Base-by-base conservation (phyloP, 2,797 vertebrate genomes). In the Chelon auratus region DNA sequence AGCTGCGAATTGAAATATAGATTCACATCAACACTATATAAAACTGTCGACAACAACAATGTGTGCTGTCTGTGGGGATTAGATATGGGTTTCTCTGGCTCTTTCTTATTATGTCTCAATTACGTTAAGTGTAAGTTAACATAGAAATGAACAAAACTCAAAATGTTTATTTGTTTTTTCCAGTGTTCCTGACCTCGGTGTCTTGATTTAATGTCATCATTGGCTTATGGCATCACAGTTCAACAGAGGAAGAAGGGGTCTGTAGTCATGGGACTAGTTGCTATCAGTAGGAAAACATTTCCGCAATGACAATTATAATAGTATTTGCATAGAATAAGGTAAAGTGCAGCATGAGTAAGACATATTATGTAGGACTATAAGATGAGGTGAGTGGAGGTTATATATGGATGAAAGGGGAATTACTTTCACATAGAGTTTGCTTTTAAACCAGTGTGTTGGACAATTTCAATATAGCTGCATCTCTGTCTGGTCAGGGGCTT, bases 1-100 rank as follows among this genome's bases (percentile, higher is more conserved):
- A 83, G 80, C 83, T 80, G 83, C 83, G 78, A 89, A 88, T 86
- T 88, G 87, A 87, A 86, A 88, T 87, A 77, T 77, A 88, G 85
- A 88, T 88, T 80, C 63, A 70, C 79, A 86, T 87, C 81, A 75
- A 77, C 73, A 37, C 71, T 63, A 81, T 84, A 69, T 81, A 45
- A 69, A 84, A 86, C 81, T 67, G 78, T 82, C 80, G 24, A 26
- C 24, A 84, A 82, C 76, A 89, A 79, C 77, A 89, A 78, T 86
- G 71, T 80, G 57, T 36, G 39, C 51, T 48, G 76, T 87, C 87
- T 88, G 83, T 64, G 33, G 70, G 77, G 76, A 84, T 80, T 30
- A 78, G 78, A 89, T 86, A 81, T 54, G 55, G n/a, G n/a, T 80
- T 72, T 82, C 22, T 61, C 68, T 78, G 70, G 62, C 62, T 70